Conservation (phyloP, 2,888 invertebrate species). For the Conchocele bisecta region DNA sequence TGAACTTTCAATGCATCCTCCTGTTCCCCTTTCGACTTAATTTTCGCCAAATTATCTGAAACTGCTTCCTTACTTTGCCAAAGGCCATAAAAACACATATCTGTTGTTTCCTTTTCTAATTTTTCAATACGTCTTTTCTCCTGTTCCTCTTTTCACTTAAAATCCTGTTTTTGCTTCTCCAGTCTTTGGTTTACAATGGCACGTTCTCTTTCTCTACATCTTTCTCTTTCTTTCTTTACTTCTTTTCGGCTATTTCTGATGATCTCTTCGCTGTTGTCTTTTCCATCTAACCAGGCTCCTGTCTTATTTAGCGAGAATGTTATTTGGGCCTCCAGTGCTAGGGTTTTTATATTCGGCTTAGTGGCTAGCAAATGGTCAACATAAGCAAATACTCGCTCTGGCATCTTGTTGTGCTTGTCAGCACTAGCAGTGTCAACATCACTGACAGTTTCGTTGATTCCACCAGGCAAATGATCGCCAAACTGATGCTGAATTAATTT, state of each 20-base stretch:
- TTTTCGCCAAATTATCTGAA: background rate
- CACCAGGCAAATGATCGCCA: background rate
- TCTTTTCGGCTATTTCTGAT: background rate
- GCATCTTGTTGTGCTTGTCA: conserved; percentile 27
- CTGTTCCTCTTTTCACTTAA: background rate
- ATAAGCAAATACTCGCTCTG: conserved; percentile 18
- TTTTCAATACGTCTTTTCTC: conserved; percentile 21
- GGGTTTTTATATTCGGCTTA: conserved; percentile 21
- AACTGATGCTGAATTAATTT: conserved; percentile 7
- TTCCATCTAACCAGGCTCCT: background rate
- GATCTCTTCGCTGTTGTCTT: background rate
- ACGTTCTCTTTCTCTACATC: conserved; percentile 10
- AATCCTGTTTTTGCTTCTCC: conserved; percentile 24
- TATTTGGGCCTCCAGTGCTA: conserved; percentile 7
- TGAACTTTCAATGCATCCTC: conserved; percentile 22
- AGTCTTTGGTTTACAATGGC: background rate
- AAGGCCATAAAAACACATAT: conserved; percentile 21
- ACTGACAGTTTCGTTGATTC: background rate
- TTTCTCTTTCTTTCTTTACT: conserved; percentile 2
- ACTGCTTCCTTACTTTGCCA: conserved; percentile 20
- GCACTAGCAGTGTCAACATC: background rate
- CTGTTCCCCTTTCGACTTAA: conserved; percentile 3
- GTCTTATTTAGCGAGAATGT: conserved; percentile 16
- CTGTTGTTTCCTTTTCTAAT: conserved; percentile 13
- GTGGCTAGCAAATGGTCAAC: conserved; percentile 8